phyloP scores from a whole-genome alignment of 1,140 invertebrate genomes.

The Eufriesea mexicana region DNA sequence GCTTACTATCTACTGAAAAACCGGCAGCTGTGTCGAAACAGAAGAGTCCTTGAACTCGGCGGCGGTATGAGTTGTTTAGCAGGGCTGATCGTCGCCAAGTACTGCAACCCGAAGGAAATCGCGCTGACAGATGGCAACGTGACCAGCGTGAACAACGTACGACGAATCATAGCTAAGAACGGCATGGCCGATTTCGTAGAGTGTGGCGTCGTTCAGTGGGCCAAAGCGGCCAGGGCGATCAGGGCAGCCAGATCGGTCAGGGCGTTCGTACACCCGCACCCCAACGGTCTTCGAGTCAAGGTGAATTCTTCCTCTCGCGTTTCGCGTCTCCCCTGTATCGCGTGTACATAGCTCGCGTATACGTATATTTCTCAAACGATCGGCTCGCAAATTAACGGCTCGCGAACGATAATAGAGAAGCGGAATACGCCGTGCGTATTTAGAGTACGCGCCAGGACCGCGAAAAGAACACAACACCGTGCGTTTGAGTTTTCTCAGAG shows the following conservation, averaged over 20 bases:
- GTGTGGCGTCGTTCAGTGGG: constrained; percentile 81
- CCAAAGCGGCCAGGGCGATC: constrained; percentile 73
- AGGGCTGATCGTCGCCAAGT: constrained; percentile 89
- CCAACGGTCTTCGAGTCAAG: constrained; percentile 71
- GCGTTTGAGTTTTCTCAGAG: no score
- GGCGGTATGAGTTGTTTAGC: constrained; percentile 94
- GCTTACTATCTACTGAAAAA: constrained; percentile 89
- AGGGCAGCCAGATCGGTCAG: constrained; percentile 58
- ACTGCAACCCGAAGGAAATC: constrained; percentile 84
- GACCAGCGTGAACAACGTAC: constrained; percentile 89
- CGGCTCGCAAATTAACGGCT: rapidly evolving
- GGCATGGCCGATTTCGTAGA: constrained; percentile 80
- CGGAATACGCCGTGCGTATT: no score
- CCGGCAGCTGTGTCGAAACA: constrained; percentile 85
- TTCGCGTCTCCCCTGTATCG: background rate
- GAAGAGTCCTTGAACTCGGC: constrained; percentile 90
- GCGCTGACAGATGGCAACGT: constrained; percentile 91
- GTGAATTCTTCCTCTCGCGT: constrained; percentile 54
- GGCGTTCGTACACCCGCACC: background rate
- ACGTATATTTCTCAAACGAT: background rate
- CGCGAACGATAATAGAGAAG: no score
- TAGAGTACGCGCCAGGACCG: background rate
- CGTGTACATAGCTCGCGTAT: no score
- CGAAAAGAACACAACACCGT: background rate
- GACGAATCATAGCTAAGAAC: constrained; percentile 85